Evolutionary conservation across 2,888 invertebrate species (phyloP), one percentile per base, ranked within the genome.

Genomic region (Cheilosia scutellata): DNA sequence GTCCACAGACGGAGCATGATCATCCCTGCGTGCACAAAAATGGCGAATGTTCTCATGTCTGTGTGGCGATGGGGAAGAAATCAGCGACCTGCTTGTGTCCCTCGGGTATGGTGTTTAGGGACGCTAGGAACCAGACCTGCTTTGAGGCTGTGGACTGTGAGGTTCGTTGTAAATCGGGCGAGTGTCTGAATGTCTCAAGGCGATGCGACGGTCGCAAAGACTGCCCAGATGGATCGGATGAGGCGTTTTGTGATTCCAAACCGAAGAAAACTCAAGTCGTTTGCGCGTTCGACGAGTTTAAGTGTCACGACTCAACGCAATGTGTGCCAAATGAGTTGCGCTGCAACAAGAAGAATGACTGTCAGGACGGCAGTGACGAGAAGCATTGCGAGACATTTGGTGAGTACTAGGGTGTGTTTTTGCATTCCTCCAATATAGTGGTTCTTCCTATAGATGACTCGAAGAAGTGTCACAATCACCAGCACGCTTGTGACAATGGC

Each of bases 11-110:
- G 0, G 72, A 49, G 0, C 75, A 88, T 0, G 88, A 89, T 66
- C 95, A 95, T 91, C 93, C 93, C 0, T 97, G 97, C 89, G 93
- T 93, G 33, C 88, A 89, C 7, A 92, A 92, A 37, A 95, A 95
- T 82, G 95, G 95, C 47, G 94, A 94, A 0, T 97, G 97, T 89
- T 95, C 95, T 2, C 95, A 96, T 90, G 91, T 97, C 9, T 97
- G 97, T 89, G 94, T 96, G 2, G 93, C 95, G 76, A 90, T 91
- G 6, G 90, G 91, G 0, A 89, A 88, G 49, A 88, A 60, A 20
- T 49, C 76, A 0, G 92, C 92, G 87, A 90, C 91, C 5, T 95
- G 95, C 82, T 89, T 94, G 0, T 98, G 98, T 90, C 96, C 97
- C 0, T 91, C 94, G 0, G 95, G 96, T 0, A 93, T 95, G 90